These are phyloP conservation scores for Actinostola sp. DNA, from an alignment of 92 coral and sea anemone species.

Conservation along the genomic window DNA sequence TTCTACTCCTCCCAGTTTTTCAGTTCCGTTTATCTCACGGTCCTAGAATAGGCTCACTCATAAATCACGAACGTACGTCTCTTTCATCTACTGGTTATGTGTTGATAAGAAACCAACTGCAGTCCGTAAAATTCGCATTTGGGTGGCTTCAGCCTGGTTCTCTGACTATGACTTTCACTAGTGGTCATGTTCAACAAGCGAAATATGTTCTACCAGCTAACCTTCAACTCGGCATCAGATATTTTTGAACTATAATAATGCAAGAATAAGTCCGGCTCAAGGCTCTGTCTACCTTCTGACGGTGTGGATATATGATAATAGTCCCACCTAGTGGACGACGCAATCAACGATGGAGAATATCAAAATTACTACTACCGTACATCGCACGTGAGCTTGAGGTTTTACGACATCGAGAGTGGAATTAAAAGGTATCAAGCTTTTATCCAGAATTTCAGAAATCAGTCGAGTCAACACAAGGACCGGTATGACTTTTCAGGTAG, in stretches of 20 bases:
- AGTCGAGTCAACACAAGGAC: slow-evolving; percentile 42
- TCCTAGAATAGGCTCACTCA: slow-evolving; percentile 36
- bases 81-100: slow-evolving; percentile 74
- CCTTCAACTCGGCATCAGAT: slow-evolving; percentile 72
- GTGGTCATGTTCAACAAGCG: slow-evolving; percentile 38
- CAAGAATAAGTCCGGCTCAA: slow-evolving; percentile 77
- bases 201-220: slow-evolving; percentile 33
- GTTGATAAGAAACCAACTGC: slow-evolving; percentile 65
- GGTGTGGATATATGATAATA: slow-evolving; percentile 82
- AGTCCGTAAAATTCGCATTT: slow-evolving; percentile 67
- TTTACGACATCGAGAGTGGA: slow-evolving; percentile 82
- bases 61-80: slow-evolving; percentile 32
- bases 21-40: slow-evolving; percentile 71
- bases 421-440: slow-evolving; percentile 46
- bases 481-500: slow-evolving; percentile 50
- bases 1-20: slow-evolving; percentile 82
- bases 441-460: slow-evolving; percentile 23
- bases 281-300: slow-evolving; percentile 59
- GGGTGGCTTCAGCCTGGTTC: slow-evolving; percentile 97
- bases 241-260: slow-evolving; percentile 91
- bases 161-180: slow-evolving; percentile 59
- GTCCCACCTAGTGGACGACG: slow-evolving; percentile 72
- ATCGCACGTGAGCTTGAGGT: slow-evolving; percentile 63
- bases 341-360: slow-evolving; percentile 62
- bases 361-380: slow-evolving; percentile 47